These are phyloP conservation scores for Trochalopteron elliotii DNA, from an alignment of 2,113 vertebrate genomes.

Conservation along the genomic window DNA sequence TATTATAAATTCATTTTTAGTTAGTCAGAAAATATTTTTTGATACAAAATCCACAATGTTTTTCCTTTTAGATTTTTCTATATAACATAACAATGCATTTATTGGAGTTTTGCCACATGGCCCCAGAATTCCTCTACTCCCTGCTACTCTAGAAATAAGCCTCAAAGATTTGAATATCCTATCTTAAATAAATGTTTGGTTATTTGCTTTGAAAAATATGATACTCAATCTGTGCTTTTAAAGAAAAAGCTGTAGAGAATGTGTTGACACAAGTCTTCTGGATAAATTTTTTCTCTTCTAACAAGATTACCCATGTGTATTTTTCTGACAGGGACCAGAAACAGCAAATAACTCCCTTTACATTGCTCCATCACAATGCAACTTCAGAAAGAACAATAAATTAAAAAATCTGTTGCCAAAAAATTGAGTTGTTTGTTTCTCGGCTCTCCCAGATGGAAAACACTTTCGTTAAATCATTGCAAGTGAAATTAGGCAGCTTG, in stretches of 20 bases:
- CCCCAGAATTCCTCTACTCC: neutral
- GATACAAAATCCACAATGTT: neutral
- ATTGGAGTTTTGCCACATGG: neutral
- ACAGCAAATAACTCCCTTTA: neutral
- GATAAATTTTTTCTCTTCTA: neutral
- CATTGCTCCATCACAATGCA: neutral
- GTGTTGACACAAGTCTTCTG: neutral
- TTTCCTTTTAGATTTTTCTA: neutral
- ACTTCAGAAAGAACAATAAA: slow-evolving; percentile 30
- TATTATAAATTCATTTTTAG: neutral
- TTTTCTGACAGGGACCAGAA: slow-evolving; percentile 15
- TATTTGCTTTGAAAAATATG: neutral
- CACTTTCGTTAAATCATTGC: slow-evolving; percentile 4
- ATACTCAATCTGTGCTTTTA: neutral
- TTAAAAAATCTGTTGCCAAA: slow-evolving; percentile 27
- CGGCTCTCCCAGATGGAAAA: slow-evolving; percentile 1
- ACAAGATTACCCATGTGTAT: neutral
- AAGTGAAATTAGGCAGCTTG: slow-evolving; percentile 49
- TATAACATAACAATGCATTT: neutral
- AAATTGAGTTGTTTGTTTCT: slow-evolving; percentile 36
- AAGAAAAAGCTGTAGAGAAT: neutral
- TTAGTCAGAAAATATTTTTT: neutral
- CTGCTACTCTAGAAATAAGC: neutral
- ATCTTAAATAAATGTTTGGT: neutral
- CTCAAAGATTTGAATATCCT: neutral